These are phyloP conservation scores for Danio aesculapii DNA, from an alignment of 2,797 vertebrate species.

Conservation along the genomic window DNA sequence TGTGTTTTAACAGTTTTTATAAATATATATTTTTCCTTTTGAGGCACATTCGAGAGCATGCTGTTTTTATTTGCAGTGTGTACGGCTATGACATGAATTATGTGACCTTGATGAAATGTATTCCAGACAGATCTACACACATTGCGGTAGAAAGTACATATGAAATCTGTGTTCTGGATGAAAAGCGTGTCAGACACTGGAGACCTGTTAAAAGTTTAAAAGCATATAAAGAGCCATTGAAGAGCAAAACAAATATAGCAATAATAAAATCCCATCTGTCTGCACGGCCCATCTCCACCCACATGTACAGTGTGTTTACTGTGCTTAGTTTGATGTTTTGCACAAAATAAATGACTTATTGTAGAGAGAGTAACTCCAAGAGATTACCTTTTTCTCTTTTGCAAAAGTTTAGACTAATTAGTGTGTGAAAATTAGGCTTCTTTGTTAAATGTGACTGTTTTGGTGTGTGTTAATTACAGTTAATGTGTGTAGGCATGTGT, in stretches of 20 bases:
- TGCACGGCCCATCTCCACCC: background rate
- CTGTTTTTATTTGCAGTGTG: background rate
- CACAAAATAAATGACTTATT: background rate
- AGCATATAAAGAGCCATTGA: conserved; percentile 21
- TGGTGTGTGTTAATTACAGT: conserved; percentile 43
- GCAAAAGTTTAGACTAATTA: background rate
- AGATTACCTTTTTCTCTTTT: background rate
- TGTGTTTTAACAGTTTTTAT: background rate
- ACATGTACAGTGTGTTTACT: background rate
- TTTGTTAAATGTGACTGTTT: background rate
- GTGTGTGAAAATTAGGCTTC: background rate
- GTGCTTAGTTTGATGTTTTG: background rate
- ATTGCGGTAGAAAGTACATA: too few species aligned
- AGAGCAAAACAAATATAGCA: background rate
- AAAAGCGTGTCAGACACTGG: conserved; percentile 11
- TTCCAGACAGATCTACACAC: background rate
- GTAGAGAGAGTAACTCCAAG: background rate
- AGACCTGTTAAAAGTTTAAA: conserved; percentile 40
- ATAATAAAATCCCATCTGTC: background rate
- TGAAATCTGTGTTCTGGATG: conserved; percentile 29
- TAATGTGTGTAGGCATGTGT: conserved; percentile 55
- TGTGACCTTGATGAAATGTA: conserved; percentile 20
- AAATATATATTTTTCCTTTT: background rate
- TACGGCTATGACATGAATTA: background rate
- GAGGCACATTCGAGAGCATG: background rate